Evolutionary conservation across 2,113 vertebrate genomes (phyloP).

Genomic region (Zootoca vivipara): DNA sequence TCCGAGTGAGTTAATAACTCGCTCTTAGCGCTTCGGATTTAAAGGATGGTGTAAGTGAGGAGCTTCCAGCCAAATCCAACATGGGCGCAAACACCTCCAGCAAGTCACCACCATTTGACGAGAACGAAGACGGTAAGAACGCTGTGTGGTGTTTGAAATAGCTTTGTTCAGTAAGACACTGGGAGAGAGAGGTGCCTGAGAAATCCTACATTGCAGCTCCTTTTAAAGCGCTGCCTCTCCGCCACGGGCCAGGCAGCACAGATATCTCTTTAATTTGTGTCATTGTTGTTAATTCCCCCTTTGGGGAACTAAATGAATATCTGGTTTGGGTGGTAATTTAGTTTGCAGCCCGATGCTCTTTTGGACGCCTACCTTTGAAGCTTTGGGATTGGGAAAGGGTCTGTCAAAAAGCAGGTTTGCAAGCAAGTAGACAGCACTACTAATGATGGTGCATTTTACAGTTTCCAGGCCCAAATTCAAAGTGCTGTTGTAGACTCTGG

Average conservation of each 20-base stretch:
- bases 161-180: neutral
- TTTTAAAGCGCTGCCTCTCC: neutral
- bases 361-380: neutral
- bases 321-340: neutral
- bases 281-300: neutral
- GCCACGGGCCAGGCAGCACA: neutral
- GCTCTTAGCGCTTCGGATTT: neutral
- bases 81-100: conserved; percentile 95
- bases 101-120: conserved; percentile 78
- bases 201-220: neutral
- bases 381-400: neutral
- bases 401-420: no score
- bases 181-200: neutral
- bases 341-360: neutral
- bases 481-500: no score
- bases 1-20: neutral
- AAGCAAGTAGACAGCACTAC: neutral
- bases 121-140: conserved; percentile 87
- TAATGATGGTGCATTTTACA: neutral
- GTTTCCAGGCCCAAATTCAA: no score
- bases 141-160: neutral
- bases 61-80: conserved; percentile 33
- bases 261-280: neutral
- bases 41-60: conserved; percentile 16
- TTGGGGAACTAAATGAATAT: neutral